Base-by-base conservation (phyloP, 2,113 vertebrate genomes). In the Nannospalax galili region DNA sequence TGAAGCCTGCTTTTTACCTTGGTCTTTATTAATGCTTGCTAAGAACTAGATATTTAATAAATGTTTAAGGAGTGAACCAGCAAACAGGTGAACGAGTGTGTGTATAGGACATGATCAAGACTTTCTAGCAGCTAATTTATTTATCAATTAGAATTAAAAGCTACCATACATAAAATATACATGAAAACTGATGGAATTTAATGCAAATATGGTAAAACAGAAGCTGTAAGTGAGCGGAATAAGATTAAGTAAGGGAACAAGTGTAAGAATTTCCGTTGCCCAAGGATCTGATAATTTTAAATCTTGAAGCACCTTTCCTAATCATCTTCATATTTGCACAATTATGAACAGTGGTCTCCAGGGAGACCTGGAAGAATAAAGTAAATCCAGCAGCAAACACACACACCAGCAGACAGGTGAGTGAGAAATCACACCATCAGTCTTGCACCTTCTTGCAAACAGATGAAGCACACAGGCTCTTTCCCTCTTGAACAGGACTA, bases 11-110 rank as follows among this genome's bases (percentile, higher is more conserved):
- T 20, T 35, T 64, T 35, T 19, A 77, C 32, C 58, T 30, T 45
- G 15, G 16, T 80, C 24, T 56, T 67, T 42, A 26, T 88, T 24
- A 74, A 52, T n/a, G 7, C n/a, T 52, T 64, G 2, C 22, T 65
- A 75, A 26, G 90, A 89, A 86, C 64, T 24, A 67, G 9, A 67
- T 84, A 65, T 62, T 95, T 88, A 80, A 80, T 64, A 74, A 72
- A 73, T 84, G 32, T 24, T 58, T 75, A 64, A 78, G 15, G 6
- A 84, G 9, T 52, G 22, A 91, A 91, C 22, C 40, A 58, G 56
- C 64, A 75, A 19, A 2, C 60, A 6, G 1, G 3, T 85, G 11
- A 79, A 75, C 37, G 91, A 79, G 79, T 52, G 20, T 28, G 60
- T 35, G 58, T 84, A 3, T 35, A 15, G 35, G 80, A 72, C 20